Evolutionary conservation across 2,797 vertebrate genomes (phyloP).

Genomic region (Numenius phaeopus): DNA sequence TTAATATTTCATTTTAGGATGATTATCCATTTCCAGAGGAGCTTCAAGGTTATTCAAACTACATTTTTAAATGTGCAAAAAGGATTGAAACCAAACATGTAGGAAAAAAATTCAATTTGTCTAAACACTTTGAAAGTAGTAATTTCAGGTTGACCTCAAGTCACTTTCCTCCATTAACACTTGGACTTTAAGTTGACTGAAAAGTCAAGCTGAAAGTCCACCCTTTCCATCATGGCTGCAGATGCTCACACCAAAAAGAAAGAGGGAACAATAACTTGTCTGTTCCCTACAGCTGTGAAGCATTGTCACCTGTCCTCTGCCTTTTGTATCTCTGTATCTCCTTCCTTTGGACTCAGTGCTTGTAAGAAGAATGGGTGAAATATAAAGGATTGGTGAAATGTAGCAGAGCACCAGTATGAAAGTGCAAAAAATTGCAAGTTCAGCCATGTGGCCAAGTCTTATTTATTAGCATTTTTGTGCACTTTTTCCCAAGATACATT

Average conservation of each 20-base stretch:
- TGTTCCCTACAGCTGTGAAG: neutral
- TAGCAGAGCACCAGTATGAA: neutral
- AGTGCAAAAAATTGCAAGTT: neutral
- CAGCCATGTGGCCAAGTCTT: neutral
- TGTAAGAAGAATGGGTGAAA: neutral
- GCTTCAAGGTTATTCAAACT: neutral
- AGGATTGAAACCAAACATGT: neutral
- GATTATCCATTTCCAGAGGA: neutral
- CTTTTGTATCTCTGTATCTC: neutral
- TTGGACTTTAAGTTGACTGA: neutral
- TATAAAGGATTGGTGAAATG: neutral
- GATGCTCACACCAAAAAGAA: neutral
- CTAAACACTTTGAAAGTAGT: neutral
- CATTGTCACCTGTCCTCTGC: neutral
- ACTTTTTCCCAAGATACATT: neutral
- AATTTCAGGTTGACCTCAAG: constrained; percentile 6
- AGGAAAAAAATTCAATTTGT: neutral
- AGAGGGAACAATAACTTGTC: neutral
- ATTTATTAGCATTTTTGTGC: neutral
- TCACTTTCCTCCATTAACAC: neutral
- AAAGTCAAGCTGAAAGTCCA: neutral
- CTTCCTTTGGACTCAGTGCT: neutral
- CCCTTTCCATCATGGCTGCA: neutral
- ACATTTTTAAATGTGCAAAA: neutral
- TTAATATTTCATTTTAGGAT: constrained; percentile 6